phyloP scores from a whole-genome alignment of 2,888 invertebrate species.

The Prenolepis imparis region DNA sequence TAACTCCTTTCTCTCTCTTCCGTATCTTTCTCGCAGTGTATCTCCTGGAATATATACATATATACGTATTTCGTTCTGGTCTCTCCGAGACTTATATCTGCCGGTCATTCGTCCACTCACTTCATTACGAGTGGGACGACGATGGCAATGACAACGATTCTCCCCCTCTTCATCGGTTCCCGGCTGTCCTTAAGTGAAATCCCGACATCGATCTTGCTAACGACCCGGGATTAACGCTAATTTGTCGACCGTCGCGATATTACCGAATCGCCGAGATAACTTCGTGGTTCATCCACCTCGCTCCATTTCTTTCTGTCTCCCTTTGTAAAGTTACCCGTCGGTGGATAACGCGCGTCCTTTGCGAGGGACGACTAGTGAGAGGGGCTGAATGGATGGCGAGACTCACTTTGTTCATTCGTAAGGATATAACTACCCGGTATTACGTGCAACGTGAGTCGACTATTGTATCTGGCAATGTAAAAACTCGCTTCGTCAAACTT shows the following conservation, averaged over 20 bases:
- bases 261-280: conserved; percentile 84
- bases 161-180: conserved; percentile 44
- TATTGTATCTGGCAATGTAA: conserved; percentile 39
- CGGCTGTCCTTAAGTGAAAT: conserved; percentile 82
- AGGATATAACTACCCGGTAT: conserved; percentile 40
- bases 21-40: conserved; percentile 15
- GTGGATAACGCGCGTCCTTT: conserved; percentile 31
- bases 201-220: conserved; percentile 85
- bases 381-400: conserved; percentile 35
- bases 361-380: conserved; percentile 5
- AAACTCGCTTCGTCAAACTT: conserved; percentile 36
- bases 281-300: conserved; percentile 56
- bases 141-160: conserved; percentile 50
- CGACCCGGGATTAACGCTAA: conserved; percentile 84
- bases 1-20: conserved; percentile 30
- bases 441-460: conserved; percentile 40
- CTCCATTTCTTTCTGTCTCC: conserved; percentile 33
- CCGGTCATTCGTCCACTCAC: conserved; percentile 80
- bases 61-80: conserved; percentile 32
- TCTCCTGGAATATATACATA: conserved; percentile 40
- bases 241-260: conserved; percentile 84
- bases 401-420: conserved; percentile 43
- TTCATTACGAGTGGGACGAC: conserved; percentile 81
- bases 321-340: conserved; percentile 47
- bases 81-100: conserved; percentile 57